These are phyloP conservation scores for Drosophila ustulata DNA, from an alignment of 2,888 invertebrate species.

Conservation along the genomic window DNA sequence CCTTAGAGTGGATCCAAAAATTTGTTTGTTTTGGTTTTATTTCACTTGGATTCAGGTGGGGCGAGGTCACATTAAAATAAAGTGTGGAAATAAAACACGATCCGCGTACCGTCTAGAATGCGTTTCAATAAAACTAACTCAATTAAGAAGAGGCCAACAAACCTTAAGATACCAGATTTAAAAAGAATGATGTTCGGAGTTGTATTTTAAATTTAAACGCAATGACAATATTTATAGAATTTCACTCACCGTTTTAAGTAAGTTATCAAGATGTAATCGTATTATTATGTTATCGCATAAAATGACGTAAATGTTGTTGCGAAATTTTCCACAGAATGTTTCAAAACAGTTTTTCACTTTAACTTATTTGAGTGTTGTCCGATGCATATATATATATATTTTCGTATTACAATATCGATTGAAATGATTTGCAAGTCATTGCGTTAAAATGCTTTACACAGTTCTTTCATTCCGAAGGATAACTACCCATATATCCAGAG, in stretches of 20 bases:
- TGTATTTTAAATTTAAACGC: too few species aligned
- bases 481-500: slow-evolving; percentile 24
- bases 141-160: slow-evolving; percentile 22
- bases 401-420: not conserved
- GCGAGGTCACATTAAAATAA: slow-evolving; percentile 25
- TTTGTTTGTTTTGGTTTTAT: slow-evolving; percentile 39
- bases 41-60: slow-evolving; percentile 34
- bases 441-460: slow-evolving; percentile 23
- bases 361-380: not conserved
- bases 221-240: not conserved
- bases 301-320: slow-evolving; percentile 1
- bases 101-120: slow-evolving; percentile 6
- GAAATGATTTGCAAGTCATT: slow-evolving; percentile 25
- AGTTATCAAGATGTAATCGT: not conserved
- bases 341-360: slow-evolving; percentile 11
- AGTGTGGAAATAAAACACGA: slow-evolving; percentile 7
- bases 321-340: slow-evolving; percentile 5
- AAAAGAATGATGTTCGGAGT: too few species aligned
- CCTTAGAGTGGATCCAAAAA: slow-evolving; percentile 43
- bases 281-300: not conserved
- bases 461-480: slow-evolving; percentile 66
- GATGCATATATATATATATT: not conserved
- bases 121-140: slow-evolving; percentile 21
- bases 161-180: not conserved
- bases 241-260: slow-evolving; percentile 42